Conservation (phyloP, 2,113 vertebrate genomes). For the Scomber scombrus region DNA sequence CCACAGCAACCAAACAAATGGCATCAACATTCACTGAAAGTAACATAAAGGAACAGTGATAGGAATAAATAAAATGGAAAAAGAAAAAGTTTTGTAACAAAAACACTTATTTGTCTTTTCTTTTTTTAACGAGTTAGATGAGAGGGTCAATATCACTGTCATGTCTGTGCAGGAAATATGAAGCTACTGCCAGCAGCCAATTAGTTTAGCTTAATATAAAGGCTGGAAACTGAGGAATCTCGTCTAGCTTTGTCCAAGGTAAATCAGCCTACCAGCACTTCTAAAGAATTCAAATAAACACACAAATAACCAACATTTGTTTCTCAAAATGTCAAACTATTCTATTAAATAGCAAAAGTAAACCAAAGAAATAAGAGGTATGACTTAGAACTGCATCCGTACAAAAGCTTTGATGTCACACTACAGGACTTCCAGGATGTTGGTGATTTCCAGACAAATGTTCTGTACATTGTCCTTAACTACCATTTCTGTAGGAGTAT, state of each 20-base stretch:
- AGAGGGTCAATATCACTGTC: too few species aligned
- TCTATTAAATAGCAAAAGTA: neutral
- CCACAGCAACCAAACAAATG: neutral
- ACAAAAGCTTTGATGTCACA: neutral
- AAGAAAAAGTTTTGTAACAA: neutral
- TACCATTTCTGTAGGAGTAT: slow-evolving; percentile 14
- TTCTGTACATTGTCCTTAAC: neutral
- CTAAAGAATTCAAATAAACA: neutral
- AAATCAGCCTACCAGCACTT: too few species aligned
- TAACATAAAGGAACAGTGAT: neutral
- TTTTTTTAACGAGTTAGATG: too few species aligned
- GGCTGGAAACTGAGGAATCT: too few species aligned
- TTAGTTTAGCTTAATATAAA: neutral
- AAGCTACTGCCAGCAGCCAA: neutral
- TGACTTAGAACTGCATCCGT: neutral
- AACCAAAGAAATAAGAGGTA: neutral
- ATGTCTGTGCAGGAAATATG: neutral
- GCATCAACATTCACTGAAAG: neutral
- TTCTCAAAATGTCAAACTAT: too few species aligned
- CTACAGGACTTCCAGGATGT: neutral
- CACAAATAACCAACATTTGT: neutral
- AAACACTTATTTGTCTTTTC: too few species aligned
- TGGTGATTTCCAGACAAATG: neutral
- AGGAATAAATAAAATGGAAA: too few species aligned
- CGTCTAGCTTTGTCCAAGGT: too few species aligned